These are phyloP conservation scores for Diachasmimorpha longicaudata DNA, from an alignment of 1,140 invertebrate genomes.

Conservation along the genomic window DNA sequence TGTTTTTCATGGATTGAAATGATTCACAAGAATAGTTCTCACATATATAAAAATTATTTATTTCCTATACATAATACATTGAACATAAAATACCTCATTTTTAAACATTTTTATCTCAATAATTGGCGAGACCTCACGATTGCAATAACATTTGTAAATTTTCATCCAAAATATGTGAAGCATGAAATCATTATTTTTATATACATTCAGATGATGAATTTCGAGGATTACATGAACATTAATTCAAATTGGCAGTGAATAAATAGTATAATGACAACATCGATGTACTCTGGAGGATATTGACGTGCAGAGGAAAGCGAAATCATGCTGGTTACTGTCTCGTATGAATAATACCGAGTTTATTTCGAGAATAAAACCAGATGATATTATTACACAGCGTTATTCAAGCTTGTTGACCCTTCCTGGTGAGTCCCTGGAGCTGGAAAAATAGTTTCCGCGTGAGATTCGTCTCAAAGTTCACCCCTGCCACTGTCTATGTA, in stretches of 20 bases:
- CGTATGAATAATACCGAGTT: neutral
- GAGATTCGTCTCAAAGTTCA: constrained; percentile 46
- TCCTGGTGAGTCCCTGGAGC: constrained; percentile 63
- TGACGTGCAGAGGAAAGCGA: neutral
- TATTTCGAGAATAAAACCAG: neutral
- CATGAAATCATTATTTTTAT: neutral
- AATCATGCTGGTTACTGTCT: neutral
- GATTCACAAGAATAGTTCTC: neutral
- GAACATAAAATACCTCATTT: neutral
- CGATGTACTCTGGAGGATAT: neutral
- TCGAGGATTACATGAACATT: neutral
- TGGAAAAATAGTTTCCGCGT: constrained; percentile 53
- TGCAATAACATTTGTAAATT: neutral
- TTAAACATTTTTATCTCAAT: neutral
- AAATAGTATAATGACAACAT: neutral
- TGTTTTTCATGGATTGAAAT: neutral
- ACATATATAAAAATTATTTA: neutral
- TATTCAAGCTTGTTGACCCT: constrained; percentile 56
- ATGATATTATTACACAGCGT: neutral
- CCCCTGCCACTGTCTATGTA: constrained; percentile 62
- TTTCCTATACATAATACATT: constrained; percentile 4
- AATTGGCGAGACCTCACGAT: neutral
- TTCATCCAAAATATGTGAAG: neutral
- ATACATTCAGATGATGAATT: neutral
- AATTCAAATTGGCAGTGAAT: constrained; percentile 2